A percentile compares a stretch with the other conserved stretches of the same genome.
These are phyloP conservation scores for Rostratula benghalensis DNA, from an alignment of 2,113 vertebrate genomes.

Conservation along the genomic window DNA sequence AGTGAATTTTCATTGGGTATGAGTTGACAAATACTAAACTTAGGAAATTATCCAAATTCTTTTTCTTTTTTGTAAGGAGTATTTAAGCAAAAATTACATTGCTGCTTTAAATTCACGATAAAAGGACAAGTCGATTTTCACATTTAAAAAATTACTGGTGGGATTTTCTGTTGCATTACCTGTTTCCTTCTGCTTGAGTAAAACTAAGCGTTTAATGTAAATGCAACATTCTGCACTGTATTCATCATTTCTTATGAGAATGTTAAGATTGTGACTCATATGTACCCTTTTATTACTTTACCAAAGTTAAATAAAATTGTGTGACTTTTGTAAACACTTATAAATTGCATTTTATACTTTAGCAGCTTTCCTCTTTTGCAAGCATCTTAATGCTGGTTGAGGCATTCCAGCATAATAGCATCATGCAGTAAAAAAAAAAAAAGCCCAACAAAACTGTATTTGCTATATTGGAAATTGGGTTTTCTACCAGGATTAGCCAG, in stretches of 20 bases:
- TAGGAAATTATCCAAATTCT: neutral
- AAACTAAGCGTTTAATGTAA: conserved; percentile 65
- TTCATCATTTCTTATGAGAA: conserved; percentile 46
- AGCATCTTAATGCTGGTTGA: neutral
- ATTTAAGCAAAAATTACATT: conserved; percentile 37
- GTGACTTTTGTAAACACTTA: conserved; percentile 63
- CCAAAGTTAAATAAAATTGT: conserved; percentile 66
- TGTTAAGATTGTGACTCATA: conserved; percentile 47
- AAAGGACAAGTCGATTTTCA: conserved; percentile 2
- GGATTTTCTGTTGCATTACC: conserved; percentile 49
- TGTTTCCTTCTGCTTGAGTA: conserved; percentile 51
- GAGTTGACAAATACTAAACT: neutral
- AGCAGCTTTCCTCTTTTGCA: neutral
- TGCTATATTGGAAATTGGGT: neutral
- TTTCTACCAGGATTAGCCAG: neutral
- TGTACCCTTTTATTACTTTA: conserved; percentile 67
- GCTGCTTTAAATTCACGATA: conserved; percentile 55
- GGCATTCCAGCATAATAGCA: neutral
- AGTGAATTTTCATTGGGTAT: neutral
- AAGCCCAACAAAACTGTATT: neutral
- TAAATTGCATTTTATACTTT: neutral
- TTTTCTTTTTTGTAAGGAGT: neutral
- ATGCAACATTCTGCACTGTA: conserved; percentile 63
- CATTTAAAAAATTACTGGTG: conserved; percentile 12
- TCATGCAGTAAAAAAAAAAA: neutral